Base-by-base conservation (phyloP, 1,140 invertebrate species). In the Meloidogyne chitwoodi region DNA sequence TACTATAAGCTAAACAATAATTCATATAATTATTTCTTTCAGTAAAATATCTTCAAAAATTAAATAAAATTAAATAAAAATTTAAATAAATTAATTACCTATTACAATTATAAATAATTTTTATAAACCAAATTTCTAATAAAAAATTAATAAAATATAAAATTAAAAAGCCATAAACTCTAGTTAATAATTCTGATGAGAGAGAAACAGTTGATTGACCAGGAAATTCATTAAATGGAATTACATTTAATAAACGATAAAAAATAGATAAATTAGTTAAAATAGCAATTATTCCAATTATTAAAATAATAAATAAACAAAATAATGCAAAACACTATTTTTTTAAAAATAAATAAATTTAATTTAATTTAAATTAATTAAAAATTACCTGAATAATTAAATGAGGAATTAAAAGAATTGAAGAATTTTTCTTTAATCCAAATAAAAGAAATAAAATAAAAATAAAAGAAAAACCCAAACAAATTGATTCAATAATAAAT, bases 241-340 rank as follows among this genome's bases (percentile, higher is more conserved):
- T 80, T 10, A 84, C 84, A 75, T 85, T 87, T 2, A 85, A 74
- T 19, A 85, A 56, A 22, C 84, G 70, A 63, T 85, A 85, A 73
- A 85, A 87, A 12, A 85, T 56, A 22, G 85, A 73, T 16, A 77
- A 76, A 70, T 86, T 82, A 14, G 84, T 87, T 14, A 68, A 26
- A 29, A 87, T 24, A 14, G 85, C 84, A 48, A 86, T 81, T 8
- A 77, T 76, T 31, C 81, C 83, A 56, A 82, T 71, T 29, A 86
- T 72, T 4, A 87, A 44, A 1, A 87, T 67, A 4, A 79, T 4
- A 44, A 83, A 70, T 26, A 85, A 79, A 29, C 77, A 80, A 41
- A 87, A 44, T 26, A 83, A 68, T 2, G 77, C 76, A 44, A 87
- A 63, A 56, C 31, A 78, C 83, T 85, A 41, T n/a, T n/a, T n/a